Base-by-base conservation (phyloP, 2,888 invertebrate genomes). In the Morpho achilles region DNA sequence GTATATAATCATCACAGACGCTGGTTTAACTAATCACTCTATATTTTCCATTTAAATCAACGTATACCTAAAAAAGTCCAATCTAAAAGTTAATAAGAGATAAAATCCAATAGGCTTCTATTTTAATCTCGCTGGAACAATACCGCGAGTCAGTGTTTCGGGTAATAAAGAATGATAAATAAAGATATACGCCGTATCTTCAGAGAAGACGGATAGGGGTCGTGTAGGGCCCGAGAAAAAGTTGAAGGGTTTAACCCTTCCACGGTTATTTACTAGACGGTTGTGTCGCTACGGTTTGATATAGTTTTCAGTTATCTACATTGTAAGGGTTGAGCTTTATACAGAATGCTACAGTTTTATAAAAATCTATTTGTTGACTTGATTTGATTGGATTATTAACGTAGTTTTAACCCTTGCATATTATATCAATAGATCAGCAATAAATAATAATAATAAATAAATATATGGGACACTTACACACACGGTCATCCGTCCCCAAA, bases 111-210 rank as follows among this genome's bases (percentile, higher is more conserved):
- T 59, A 60, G 57, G 56, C 54, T 61, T 61, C 51, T 56, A 64
- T 51, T 61, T 57, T 62, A 63, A 64, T 66, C 63, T 64, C 47
- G 74, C 73, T 73, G 74, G 76, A 82, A 83, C 83, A 83, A 84
- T 79, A 80, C 79, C 80, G 73, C 79, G 76, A 75, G 71, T 71
- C 74, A 74, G 78, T 77, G 79, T 82, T 80, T 79, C 72, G 71
- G 64, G 77, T 77, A 77, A 83, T 84, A 84, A 84, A 86, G 82
- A 80, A 80, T 77, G 71, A 76, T 73, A 81, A 82, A 85, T 85
- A 84, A 79, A 82, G 79, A 84, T 87, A 87, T 86, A 87, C 82
- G 84, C 77, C 78, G 80, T 84, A 83, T 87, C 83, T 83, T 79
- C 70, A 73, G 56, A 63, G 70, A 84, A 83, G 87, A 87, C 77